These are phyloP conservation scores for Drosophila persimilis DNA, from an alignment of 1,140 invertebrate species.

Conservation along the genomic window DNA sequence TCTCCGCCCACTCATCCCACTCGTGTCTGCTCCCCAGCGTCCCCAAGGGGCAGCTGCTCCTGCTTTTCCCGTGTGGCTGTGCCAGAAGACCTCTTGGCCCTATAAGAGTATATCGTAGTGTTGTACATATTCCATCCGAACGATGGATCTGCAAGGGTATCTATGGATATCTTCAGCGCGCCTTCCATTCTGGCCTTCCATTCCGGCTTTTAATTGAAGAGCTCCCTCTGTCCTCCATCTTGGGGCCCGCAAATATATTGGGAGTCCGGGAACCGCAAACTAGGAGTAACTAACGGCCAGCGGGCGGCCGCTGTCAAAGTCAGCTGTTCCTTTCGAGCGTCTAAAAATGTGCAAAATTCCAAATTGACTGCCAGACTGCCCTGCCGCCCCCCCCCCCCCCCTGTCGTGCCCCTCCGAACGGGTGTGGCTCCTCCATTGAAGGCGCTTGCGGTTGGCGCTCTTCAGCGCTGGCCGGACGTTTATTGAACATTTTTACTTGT, in stretches of 20 bases:
- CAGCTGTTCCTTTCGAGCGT: slow-evolving; percentile 50
- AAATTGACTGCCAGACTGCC: slow-evolving; percentile 63
- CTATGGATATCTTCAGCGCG: too few species aligned
- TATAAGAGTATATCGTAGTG: too few species aligned
- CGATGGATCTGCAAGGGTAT: too few species aligned
- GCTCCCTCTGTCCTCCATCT: slow-evolving; percentile 21
- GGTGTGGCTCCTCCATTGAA: slow-evolving; percentile 57
- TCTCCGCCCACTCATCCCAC: slow-evolving; percentile 21
- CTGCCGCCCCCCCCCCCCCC: neutral
- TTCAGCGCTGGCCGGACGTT: slow-evolving; percentile 62
- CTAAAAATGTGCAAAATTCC: slow-evolving; percentile 62
- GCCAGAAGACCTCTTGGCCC: too few species aligned
- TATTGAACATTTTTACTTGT: slow-evolving; percentile 80
- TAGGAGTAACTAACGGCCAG: slow-evolving; percentile 68
- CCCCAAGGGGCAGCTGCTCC: too few species aligned
- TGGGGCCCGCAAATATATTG: slow-evolving; percentile 43
- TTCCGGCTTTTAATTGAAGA: slow-evolving; percentile 55
- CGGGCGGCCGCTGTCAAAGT: slow-evolving; percentile 62
- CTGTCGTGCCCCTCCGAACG: neutral
- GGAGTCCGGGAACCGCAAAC: slow-evolving; percentile 63
- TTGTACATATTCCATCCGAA: neutral
- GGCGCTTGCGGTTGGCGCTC: slow-evolving; percentile 62
- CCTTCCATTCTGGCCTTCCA: slow-evolving; percentile 13
- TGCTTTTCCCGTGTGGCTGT: too few species aligned
- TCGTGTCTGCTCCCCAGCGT: too few species aligned